Evolutionary conservation across 2,797 vertebrate genomes (phyloP).

Genomic region (Lepidocolaptes lacrymiger): DNA sequence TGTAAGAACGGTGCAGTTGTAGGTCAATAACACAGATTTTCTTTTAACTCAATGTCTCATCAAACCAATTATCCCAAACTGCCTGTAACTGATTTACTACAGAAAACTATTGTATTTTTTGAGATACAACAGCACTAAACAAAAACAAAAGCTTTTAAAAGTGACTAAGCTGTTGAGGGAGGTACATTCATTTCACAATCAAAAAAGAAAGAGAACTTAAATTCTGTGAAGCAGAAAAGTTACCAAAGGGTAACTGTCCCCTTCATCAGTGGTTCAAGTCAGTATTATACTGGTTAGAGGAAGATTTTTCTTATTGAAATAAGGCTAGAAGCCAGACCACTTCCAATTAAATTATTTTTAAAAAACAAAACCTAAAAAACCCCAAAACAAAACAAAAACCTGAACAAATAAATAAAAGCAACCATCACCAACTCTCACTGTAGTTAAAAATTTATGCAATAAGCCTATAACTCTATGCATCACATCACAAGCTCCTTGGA

Average conservation of each 20-base stretch:
- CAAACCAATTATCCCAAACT: neutral
- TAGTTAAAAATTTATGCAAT: neutral
- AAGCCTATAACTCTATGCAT: neutral
- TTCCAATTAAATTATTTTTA: neutral
- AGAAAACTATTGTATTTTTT: neutral
- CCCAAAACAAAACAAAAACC: neutral
- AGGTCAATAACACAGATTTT: neutral
- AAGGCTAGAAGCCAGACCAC: neutral
- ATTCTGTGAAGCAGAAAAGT: neutral
- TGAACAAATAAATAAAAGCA: neutral
- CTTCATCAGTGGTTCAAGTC: neutral
- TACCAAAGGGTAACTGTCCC: neutral
- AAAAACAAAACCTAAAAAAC: neutral
- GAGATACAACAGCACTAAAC: neutral
- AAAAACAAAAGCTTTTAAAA: neutral
- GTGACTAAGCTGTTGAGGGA: neutral
- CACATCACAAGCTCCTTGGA: neutral
- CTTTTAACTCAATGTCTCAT: neutral
- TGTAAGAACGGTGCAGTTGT: neutral
- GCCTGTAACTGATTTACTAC: neutral
- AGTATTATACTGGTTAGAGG: neutral
- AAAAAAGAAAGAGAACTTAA: neutral
- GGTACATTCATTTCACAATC: neutral
- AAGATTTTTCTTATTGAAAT: neutral
- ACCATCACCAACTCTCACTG: neutral